These are phyloP conservation scores for Augochlora pura DNA, from an alignment of 1,140 invertebrate species.

Conservation along the genomic window DNA sequence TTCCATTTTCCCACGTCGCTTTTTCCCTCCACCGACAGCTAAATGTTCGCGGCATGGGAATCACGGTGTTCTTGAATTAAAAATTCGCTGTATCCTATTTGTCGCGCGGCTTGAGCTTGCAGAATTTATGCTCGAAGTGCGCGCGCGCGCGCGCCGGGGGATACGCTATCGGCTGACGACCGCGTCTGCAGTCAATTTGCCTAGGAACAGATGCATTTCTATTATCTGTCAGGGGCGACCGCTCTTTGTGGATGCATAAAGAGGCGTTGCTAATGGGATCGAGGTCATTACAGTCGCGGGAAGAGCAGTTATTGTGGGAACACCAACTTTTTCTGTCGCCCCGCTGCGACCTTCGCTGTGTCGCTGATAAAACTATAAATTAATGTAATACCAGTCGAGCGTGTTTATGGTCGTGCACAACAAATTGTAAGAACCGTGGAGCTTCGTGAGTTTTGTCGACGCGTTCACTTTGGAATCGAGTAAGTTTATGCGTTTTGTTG, in stretches of 20 bases:
- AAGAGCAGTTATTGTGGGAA: neutral
- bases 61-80: neutral
- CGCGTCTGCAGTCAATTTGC: slow-evolving; percentile 19
- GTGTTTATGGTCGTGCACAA: no score
- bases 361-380: no score
- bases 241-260: slow-evolving; percentile 10
- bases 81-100: slow-evolving; percentile 10
- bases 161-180: slow-evolving; percentile 12
- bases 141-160: neutral
- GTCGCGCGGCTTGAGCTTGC: neutral
- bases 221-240: slow-evolving; percentile 8
- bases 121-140: slow-evolving; percentile 12
- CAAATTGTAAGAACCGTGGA: no score
- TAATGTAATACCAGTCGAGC: no score
- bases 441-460: no score
- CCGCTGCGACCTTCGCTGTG: neutral
- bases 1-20: no score
- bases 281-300: neutral
- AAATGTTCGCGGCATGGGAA: neutral
- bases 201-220: slow-evolving; percentile 13
- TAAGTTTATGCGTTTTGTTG: no score
- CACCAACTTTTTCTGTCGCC: neutral
- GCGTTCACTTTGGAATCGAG: no score
- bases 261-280: neutral
- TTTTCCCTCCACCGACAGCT: neutral